Base-by-base conservation (phyloP, 2,113 vertebrate species). In the Pogonocichla stellata region DNA sequence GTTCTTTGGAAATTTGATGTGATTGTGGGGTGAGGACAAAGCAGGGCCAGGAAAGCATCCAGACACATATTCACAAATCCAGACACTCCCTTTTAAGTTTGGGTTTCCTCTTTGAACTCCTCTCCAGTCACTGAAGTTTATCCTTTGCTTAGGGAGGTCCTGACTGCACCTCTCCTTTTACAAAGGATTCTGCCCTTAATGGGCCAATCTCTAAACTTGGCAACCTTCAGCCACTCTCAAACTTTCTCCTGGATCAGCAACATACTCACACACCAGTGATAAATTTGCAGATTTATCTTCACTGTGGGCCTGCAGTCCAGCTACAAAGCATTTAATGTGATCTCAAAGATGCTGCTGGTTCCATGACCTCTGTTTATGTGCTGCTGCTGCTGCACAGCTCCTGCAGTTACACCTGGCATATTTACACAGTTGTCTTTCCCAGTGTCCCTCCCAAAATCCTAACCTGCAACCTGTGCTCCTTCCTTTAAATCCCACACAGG, bases 281-380 rank as follows among this genome's bases (percentile, higher is more conserved):
- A 90, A 94, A 94, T 82, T 17, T 53, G 29, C 70, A 90, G 81
- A 86, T 95, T 95, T 86, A 82, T 73, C 66, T 88, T 75, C 88
- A 57, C 43, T 3, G 0, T 9, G 70, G 73, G 61, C 66, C 69
- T 66, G 48, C 61, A 23, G 70, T 89, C 87, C 87, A 40, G 56
- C 81, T 87, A 69, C 64, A 81, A 67, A 92, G 61, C 43, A 36
- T 36, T 72, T 18, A 5, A 33, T 0, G 36, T 43, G 48, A 72
- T 78, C 85, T 88, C 81, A 43, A 40, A 60, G 77, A 25, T 28
- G 61, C 28, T 16, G 3, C 16, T n/a, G 73, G 57, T 38, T 74
- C 90, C 70, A 18, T 8, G 48, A 47, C 73, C 90, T 47, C 70
- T 67, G 70, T 43, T 67, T 23, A 20, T 7, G 56, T 45, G 47